A percentile compares a stretch with the other conserved stretches of the same genome.
Conservation (phyloP, 2,888 invertebrate genomes). For the Sinelater perroti region DNA sequence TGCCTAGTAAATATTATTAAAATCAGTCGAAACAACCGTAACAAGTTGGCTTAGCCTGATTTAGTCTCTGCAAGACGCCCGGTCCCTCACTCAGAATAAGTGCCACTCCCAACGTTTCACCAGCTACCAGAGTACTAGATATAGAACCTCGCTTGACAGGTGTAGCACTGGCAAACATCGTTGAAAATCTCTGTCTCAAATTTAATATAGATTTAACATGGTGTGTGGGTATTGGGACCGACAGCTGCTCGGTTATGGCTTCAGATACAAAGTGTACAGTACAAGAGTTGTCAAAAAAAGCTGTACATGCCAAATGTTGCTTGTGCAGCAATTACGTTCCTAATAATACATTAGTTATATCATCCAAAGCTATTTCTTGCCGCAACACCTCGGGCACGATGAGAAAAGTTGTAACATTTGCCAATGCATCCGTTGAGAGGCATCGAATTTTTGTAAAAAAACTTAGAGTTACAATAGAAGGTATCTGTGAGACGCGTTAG, state of each 20-base stretch:
- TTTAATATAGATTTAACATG: not conserved
- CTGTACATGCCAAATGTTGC: constrained; percentile 42
- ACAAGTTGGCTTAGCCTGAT: no score
- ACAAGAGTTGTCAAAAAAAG: constrained; percentile 30
- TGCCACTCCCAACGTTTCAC: no score
- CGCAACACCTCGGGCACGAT: constrained; percentile 42
- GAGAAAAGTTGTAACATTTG: constrained; percentile 41
- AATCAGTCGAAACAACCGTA: no score
- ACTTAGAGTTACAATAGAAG: constrained; percentile 29
- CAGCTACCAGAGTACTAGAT: no score
- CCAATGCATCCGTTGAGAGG: constrained; percentile 44
- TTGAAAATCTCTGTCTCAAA: not conserved
- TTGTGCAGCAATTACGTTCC: constrained; percentile 47
- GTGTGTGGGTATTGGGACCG: not conserved
- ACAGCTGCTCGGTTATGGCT: not conserved
- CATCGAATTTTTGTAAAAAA: constrained; percentile 34
- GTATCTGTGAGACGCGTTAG: not conserved
- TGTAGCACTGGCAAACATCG: not conserved
- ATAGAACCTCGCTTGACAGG: no score
- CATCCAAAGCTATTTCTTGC: constrained; percentile 41
- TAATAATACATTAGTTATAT: constrained; percentile 46
- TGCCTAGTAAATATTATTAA: no score
- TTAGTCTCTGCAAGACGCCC: no score
- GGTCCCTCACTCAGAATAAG: no score
- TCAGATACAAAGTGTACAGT: not conserved